These are phyloP conservation scores for Morbakka virulenta DNA, from an alignment of 30 jellyfish, hydroid and myxozoan genomes.

Conservation along the genomic window DNA sequence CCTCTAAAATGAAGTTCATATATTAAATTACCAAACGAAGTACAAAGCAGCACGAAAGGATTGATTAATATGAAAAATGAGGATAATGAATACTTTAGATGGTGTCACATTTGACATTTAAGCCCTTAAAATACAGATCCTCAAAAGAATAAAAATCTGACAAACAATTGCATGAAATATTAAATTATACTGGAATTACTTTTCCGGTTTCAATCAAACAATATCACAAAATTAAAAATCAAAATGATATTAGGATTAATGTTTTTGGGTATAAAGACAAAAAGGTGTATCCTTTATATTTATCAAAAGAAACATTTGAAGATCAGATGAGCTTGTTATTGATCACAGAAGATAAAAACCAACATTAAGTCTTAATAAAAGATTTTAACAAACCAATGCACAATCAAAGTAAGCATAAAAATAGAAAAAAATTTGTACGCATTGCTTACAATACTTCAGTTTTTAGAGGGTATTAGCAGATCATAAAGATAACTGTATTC, in stretches of 20 bases:
- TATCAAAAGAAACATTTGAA: constrained; percentile 44
- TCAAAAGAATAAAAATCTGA: constrained; percentile 36
- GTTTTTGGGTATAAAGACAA: constrained; percentile 39
- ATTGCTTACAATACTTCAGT: constrained; percentile 38
- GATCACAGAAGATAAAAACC: too few relatives aligned
- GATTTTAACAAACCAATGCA: constrained; percentile 1
- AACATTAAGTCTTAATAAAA: constrained; percentile 31
- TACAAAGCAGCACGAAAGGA: constrained; percentile 14
- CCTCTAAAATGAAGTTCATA: constrained; percentile 40
- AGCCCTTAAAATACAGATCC: too few relatives aligned
- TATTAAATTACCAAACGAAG: constrained; percentile 20
- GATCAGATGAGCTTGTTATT: constrained; percentile 11
- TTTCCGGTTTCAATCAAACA: constrained; percentile 42
- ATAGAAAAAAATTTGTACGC: constrained; percentile 18
- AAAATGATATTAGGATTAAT: constrained; percentile 22
- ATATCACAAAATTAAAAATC: constrained; percentile 2
- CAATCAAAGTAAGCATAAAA: constrained; percentile 16
- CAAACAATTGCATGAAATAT: constrained; percentile 2
- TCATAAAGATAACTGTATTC: too few relatives aligned
- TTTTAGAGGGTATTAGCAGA: too few relatives aligned
- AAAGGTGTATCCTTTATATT: constrained; percentile 22
- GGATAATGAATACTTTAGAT: too few relatives aligned
- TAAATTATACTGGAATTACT: constrained; percentile 39
- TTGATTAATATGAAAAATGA: too few relatives aligned
- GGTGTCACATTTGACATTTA: too few relatives aligned